phyloP scores from a whole-genome alignment of 2,888 invertebrate species.

The Sarcophaga carnaria region DNA sequence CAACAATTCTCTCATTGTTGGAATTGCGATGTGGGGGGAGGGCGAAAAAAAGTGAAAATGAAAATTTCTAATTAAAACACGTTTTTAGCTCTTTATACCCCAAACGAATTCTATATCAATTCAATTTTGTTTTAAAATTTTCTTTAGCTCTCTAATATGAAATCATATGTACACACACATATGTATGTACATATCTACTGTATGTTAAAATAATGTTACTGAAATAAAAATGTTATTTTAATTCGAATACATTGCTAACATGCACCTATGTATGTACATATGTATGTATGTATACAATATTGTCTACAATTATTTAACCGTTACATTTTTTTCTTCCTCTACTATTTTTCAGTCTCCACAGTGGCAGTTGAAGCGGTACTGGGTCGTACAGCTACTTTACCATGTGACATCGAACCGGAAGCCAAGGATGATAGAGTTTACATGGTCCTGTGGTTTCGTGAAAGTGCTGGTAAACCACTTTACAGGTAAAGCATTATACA shows the following conservation, averaged over 20 bases:
- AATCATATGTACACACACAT: not conserved
- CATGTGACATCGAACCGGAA: conserved; percentile 94
- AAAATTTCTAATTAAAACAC: conserved; percentile 64
- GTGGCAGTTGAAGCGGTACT: conserved; percentile 91
- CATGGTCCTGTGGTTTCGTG: conserved; percentile 96
- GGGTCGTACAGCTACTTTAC: conserved; percentile 91
- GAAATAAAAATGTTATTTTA: conserved; percentile 57
- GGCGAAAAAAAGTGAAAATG: not conserved
- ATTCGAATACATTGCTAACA: conserved; percentile 37
- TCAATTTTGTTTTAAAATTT: not conserved
- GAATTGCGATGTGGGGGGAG: too few species aligned
- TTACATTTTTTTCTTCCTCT: conserved; percentile 30
- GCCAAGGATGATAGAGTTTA: conserved; percentile 92
- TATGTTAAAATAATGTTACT: conserved; percentile 13
- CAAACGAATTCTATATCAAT: not conserved
- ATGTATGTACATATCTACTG: not conserved
- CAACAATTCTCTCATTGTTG: not conserved
- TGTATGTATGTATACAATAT: not conserved
- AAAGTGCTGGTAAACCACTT: conserved; percentile 92
- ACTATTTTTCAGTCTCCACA: conserved; percentile 84
- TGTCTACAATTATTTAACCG: not conserved
- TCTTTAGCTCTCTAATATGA: not conserved
- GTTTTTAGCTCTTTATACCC: conserved; percentile 19
- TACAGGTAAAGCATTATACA: conserved; percentile 87
- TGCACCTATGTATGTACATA: not conserved